Evolutionary conservation across 2,113 vertebrate genomes (phyloP).

Genomic region (Todiramphus saurophagus): DNA sequence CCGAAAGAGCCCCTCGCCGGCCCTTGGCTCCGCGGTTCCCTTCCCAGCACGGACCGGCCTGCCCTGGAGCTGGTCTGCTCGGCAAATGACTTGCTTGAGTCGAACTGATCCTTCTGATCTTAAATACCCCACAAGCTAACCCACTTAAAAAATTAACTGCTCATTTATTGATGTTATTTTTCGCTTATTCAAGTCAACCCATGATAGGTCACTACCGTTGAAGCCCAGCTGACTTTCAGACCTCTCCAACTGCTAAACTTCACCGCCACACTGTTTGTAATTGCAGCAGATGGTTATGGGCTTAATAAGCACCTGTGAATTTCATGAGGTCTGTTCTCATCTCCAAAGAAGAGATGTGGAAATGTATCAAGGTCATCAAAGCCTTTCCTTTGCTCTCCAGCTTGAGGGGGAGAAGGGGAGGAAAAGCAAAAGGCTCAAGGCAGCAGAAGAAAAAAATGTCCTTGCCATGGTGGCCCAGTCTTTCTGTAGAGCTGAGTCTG

Average conservation of each 20-base stretch:
- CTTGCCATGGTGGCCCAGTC: neutral
- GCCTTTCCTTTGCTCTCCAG: neutral
- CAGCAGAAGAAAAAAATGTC: neutral
- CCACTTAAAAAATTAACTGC: neutral
- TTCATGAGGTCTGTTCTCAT: conserved; percentile 9
- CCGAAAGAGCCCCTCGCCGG: too few relatives aligned
- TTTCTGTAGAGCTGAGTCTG: neutral
- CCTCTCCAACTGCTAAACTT: conserved; percentile 3
- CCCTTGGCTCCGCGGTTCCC: too few relatives aligned
- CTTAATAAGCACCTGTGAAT: conserved; percentile 32
- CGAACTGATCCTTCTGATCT: neutral
- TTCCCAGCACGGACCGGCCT: too few relatives aligned
- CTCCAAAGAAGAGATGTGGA: neutral
- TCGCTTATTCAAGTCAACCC: neutral
- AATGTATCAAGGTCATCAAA: conserved; percentile 13
- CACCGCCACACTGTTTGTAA: conserved; percentile 6
- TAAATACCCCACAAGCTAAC: neutral
- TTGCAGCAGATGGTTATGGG: conserved; percentile 50
- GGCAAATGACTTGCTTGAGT: neutral
- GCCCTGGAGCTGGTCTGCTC: too few relatives aligned
- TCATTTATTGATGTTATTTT: conserved; percentile 4
- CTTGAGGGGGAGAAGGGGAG: rapidly evolving
- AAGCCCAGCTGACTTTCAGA: conserved; percentile 43
- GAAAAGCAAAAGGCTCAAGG: neutral
- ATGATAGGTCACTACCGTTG: neutral